Percentiles rank a stretch among this genome's conserved stretches.
These are phyloP conservation scores for Oryzaephilus surinamensis DNA, from an alignment of 1,140 invertebrate genomes.

Conservation along the genomic window DNA sequence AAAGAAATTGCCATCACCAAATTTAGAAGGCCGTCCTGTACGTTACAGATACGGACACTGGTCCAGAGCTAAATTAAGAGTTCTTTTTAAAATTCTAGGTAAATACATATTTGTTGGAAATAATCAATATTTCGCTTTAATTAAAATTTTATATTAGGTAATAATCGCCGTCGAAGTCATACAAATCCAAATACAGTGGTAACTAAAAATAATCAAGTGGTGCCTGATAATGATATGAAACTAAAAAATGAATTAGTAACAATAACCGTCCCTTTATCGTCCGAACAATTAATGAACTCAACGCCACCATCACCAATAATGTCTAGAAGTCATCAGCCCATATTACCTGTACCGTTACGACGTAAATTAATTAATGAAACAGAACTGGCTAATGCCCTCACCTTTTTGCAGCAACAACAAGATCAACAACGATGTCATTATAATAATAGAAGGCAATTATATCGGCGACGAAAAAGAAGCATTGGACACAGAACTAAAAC, in stretches of 20 bases:
- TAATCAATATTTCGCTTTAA: background rate
- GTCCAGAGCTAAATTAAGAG: slow-evolving; percentile 36
- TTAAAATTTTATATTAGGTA: slow-evolving; percentile 14
- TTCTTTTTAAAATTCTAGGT: slow-evolving; percentile 32
- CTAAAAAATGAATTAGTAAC: slow-evolving; percentile 27
- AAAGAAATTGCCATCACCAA: slow-evolving; percentile 20
- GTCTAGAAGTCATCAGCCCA: slow-evolving; percentile 23
- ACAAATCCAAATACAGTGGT: slow-evolving; percentile 6
- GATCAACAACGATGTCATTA: slow-evolving; percentile 13
- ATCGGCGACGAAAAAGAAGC: slow-evolving; percentile 29
- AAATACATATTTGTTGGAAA: slow-evolving; percentile 13
- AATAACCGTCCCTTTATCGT: slow-evolving; percentile 21
- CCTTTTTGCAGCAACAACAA: slow-evolving; percentile 25
- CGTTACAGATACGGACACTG: slow-evolving; percentile 31
- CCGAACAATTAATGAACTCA: slow-evolving; percentile 15
- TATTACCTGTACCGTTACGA: slow-evolving; percentile 25
- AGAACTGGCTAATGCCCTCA: slow-evolving; percentile 29
- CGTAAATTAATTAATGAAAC: slow-evolving; percentile 28
- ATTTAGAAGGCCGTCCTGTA: slow-evolving; percentile 23
- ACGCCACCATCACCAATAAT: slow-evolving; percentile 26
- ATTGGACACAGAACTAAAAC: slow-evolving; percentile 39
- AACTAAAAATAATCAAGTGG: slow-evolving; percentile 33
- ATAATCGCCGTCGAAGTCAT: slow-evolving; percentile 15
- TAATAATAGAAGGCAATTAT: slow-evolving; percentile 18
- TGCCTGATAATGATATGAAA: slow-evolving; percentile 27